Base-by-base conservation (phyloP, 2,113 vertebrate genomes). In the Verasper variegatus region DNA sequence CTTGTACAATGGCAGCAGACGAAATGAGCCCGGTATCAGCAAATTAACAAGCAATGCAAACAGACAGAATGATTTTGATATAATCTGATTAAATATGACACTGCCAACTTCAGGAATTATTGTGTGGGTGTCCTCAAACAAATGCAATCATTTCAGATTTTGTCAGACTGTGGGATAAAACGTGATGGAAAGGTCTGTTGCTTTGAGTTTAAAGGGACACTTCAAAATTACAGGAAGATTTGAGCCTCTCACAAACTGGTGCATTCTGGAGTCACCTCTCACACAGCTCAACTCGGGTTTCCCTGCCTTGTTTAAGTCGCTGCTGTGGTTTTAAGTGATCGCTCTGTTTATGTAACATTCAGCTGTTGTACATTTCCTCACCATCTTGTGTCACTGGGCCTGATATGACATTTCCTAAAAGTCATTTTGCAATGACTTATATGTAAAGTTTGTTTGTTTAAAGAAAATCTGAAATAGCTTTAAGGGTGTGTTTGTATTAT, bases 41-140 rank as follows among this genome's bases (percentile, higher is more conserved):
- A 82, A 82, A 85, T 88, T 81, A 90, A 80, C 35, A 79, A 58
- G 58, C 42, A 71, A 82, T 37, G 35, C 58, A 84, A 85, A 79
- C 59, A 86, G 74, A 84, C 83, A 76, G 72, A 76, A 69, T 71
- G 60, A 72, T 85, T 82, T 85, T 84, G 71, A 87, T 86, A 54
- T 82, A 87, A 87, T 89, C 79, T 72, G 74, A 71, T 88, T 86
- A 88, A 83, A 17, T 68, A 61, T 68, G 83, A 81, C 81, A 45
- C 68, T 87, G 84, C 72, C 83, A 86, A 71, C 21, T 79, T 72
- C 55, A 74, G 80, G 83, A 89, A 84, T 91, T 70, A 70, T 63
- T 42, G 40, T 31, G 52, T 68, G 61, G 49, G 42, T 55, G 37
- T 75, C 55, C 72, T 74, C 59, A 71, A 62, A 86, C 70, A 82